phyloP scores from a whole-genome alignment of 2,888 invertebrate species.

The Megaustenia siamemsis region DNA sequence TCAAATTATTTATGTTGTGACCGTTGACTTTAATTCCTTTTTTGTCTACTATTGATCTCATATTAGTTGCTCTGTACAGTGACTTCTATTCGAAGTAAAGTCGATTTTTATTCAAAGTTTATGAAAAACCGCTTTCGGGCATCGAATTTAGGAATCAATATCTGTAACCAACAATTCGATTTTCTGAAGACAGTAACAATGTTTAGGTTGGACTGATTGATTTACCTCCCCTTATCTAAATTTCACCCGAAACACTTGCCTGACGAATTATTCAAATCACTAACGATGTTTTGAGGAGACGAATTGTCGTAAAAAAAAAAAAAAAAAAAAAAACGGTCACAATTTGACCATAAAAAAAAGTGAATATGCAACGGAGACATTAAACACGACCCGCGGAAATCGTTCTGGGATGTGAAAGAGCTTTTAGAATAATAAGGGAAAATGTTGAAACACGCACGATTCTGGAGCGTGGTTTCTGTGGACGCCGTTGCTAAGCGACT shows the following conservation, averaged over 20 bases:
- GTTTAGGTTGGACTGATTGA: not conserved
- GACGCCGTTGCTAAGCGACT: constrained; percentile 4
- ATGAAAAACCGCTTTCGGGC: no score
- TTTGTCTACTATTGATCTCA: no score
- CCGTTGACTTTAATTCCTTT: no score
- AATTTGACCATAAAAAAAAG: not conserved
- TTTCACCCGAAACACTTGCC: not conserved
- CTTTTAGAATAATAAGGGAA: not conserved
- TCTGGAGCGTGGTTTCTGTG: no score
- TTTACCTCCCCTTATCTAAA: not conserved
- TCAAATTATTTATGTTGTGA: no score
- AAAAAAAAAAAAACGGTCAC: not conserved
- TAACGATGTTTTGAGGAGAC: not conserved
- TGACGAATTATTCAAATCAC: not conserved
- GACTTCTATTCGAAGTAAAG: no score
- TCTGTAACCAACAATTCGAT: no score
- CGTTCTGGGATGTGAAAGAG: not conserved
- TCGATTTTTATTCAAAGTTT: no score
- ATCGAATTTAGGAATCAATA: no score
- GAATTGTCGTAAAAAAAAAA: not conserved
- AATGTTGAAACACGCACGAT: not conserved
- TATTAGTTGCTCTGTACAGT: no score
- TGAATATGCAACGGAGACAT: not conserved
- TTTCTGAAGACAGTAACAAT: no score
- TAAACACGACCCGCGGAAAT: not conserved